A percentile compares a stretch with the other conserved stretches of the same genome.
Evolutionary conservation across 2,113 vertebrate species (phyloP).

Genomic region (Channa maculata): DNA sequence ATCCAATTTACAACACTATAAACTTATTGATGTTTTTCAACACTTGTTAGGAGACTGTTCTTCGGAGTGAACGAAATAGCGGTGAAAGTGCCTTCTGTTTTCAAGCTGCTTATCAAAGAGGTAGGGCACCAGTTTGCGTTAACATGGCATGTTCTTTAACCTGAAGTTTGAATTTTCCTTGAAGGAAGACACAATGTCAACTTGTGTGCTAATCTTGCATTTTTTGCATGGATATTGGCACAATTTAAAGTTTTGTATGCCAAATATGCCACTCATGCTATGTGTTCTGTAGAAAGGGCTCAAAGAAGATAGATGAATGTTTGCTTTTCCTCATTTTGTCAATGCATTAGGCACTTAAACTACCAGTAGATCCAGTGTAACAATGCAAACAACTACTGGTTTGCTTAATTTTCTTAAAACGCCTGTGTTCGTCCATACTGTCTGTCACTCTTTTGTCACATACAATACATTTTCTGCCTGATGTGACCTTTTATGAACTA

Average conservation of each 20-base stretch:
- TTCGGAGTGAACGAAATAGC: constrained; percentile 97
- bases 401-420: too few relatives aligned
- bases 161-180: not conserved
- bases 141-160: too few relatives aligned
- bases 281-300: too few relatives aligned
- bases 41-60: constrained; percentile 89
- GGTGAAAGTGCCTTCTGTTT: constrained; percentile 99
- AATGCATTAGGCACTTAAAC: too few relatives aligned
- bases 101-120: constrained; percentile 99
- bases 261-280: not conserved
- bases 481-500: too few relatives aligned
- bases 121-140: constrained; percentile 74
- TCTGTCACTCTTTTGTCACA: too few relatives aligned
- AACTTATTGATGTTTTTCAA: constrained; percentile 11
- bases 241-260: not conserved
- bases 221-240: not conserved
- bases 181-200: constrained; percentile 1
- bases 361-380: too few relatives aligned
- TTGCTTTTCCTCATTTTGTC: too few relatives aligned
- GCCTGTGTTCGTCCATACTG: too few relatives aligned
- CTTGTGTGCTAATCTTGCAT: not conserved
- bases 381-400: too few relatives aligned
- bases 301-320: too few relatives aligned
- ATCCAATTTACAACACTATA: not conserved
- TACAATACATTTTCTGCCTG: too few relatives aligned